A percentile compares a stretch with the other conserved stretches of the same genome.
phyloP scores from a whole-genome alignment of 2,888 invertebrate genomes.

The Melanostoma scalare region DNA sequence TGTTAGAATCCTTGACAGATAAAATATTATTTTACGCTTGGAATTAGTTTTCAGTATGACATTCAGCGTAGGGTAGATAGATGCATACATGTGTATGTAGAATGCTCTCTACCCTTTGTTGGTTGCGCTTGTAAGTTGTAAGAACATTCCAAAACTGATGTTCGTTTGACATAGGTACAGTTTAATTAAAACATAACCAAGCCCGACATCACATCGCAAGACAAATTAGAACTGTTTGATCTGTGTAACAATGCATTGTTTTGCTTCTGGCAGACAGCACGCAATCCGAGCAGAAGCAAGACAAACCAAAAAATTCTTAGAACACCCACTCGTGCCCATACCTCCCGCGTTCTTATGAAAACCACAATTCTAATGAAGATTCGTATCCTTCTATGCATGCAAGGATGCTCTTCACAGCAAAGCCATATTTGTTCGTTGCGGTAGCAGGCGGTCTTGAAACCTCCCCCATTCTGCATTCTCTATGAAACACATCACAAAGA shows the following conservation, averaged over 20 bases:
- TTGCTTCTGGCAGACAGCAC: constrained; percentile 52
- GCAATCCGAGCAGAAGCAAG: constrained; percentile 23
- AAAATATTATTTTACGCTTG: too few species aligned
- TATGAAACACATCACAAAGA: constrained; percentile 65
- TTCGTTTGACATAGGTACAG: constrained; percentile 49
- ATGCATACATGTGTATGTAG: too few species aligned
- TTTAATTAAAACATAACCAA: constrained; percentile 65
- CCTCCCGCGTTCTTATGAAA: constrained; percentile 36
- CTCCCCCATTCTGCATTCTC: constrained; percentile 38
- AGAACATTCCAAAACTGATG: constrained; percentile 37
- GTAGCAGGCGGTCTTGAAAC: constrained; percentile 41
- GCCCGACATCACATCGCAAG: constrained; percentile 41
- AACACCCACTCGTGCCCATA: constrained; percentile 36
- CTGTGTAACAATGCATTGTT: constrained; percentile 66
- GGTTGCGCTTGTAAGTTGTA: constrained; percentile 35
- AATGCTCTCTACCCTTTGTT: too few species aligned
- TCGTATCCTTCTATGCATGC: constrained; percentile 54
- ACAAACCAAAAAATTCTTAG: constrained; percentile 45
- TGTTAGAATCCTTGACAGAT: too few species aligned
- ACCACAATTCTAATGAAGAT: constrained; percentile 71
- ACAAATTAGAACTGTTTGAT: constrained; percentile 69
- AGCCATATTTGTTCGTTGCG: constrained; percentile 68
- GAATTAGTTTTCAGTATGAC: too few species aligned
- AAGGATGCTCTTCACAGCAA: constrained; percentile 40
- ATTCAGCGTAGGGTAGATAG: too few species aligned